These are phyloP conservation scores for Sminthurinus aureus DNA, from an alignment of 2,888 invertebrate species.

Conservation along the genomic window DNA sequence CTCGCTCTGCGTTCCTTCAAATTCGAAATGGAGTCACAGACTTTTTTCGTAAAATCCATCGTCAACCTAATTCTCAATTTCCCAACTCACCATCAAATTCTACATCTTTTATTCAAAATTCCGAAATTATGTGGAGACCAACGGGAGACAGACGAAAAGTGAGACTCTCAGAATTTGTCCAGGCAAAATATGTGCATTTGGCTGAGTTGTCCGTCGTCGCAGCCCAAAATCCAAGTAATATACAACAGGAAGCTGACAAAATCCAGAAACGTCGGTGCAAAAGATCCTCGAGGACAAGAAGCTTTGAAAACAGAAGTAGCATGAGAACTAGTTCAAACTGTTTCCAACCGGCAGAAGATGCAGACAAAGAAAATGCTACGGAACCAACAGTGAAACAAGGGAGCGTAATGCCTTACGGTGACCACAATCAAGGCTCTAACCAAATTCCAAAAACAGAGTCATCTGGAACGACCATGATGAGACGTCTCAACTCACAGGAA, in stretches of 20 bases:
- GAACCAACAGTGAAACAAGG: too few species aligned
- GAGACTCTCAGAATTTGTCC: not conserved
- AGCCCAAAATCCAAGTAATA: too few species aligned
- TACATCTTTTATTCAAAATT: too few species aligned
- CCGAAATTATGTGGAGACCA: too few species aligned
- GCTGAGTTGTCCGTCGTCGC: not conserved
- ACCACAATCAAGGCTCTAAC: too few species aligned
- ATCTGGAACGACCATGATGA: too few species aligned
- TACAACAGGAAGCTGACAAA: not conserved
- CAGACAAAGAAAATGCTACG: not conserved
- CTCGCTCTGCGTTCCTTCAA: not conserved
- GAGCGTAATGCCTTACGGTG: too few species aligned
- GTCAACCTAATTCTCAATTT: conserved; percentile 7
- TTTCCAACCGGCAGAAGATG: not conserved
- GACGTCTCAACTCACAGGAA: too few species aligned
- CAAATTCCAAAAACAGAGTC: too few species aligned
- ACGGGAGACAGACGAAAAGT: not conserved
- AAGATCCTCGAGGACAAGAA: not conserved
- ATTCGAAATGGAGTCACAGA: conserved; percentile 10
- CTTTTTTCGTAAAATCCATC: conserved; percentile 13
- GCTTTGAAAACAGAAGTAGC: not conserved
- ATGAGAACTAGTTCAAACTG: not conserved
- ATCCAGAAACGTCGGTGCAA: not conserved
- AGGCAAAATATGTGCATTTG: not conserved
- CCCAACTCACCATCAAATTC: not conserved